A percentile compares a stretch with the other conserved stretches of the same genome.
Evolutionary conservation across 23 tunicate genomes (phyloP).

Genomic region (Botrylloides violaceus): DNA sequence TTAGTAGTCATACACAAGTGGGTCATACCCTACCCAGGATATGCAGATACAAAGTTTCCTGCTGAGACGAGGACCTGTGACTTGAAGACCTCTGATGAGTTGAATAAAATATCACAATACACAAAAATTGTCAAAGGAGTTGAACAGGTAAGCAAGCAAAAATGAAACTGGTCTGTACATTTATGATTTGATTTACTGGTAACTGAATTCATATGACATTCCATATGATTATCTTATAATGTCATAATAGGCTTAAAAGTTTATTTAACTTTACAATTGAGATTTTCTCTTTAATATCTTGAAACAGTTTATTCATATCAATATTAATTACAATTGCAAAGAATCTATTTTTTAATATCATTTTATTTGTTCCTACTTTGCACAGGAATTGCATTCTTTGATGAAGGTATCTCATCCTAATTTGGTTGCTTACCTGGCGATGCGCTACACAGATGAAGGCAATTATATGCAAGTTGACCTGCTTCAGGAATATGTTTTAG

Average conservation of each 20-base stretch:
- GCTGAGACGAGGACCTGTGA: conserved; percentile 48
- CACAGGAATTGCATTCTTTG: conserved; percentile 56
- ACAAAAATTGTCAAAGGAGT: conserved; percentile 49
- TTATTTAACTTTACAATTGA: too few relatives aligned
- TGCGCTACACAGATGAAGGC: conserved; percentile 28
- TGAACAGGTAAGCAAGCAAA: conserved; percentile 84
- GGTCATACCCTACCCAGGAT: conserved; percentile 48
- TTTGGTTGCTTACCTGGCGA: conserved; percentile 46
- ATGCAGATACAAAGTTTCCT: conserved; percentile 18
- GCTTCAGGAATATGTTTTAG: conserved; percentile 57
- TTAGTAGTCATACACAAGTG: conserved; percentile 56
- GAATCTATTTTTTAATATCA: neutral
- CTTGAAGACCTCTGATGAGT: conserved; percentile 40
- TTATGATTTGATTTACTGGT: too few relatives aligned
- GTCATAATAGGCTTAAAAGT: too few relatives aligned
- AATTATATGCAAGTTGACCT: conserved; percentile 43
- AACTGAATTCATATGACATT: too few relatives aligned
- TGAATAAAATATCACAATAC: conserved; percentile 46
- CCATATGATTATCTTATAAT: too few relatives aligned
- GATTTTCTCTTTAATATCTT: too few relatives aligned
- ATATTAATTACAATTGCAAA: neutral
- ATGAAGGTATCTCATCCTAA: conserved; percentile 48
- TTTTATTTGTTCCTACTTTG: neutral
- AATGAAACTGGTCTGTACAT: too few relatives aligned
- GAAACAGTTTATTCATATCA: too few relatives aligned